Evolutionary conservation across 1,140 invertebrate genomes (phyloP), one percentile per base, ranked within the genome.

Genomic region (Philaenus spumarius): DNA sequence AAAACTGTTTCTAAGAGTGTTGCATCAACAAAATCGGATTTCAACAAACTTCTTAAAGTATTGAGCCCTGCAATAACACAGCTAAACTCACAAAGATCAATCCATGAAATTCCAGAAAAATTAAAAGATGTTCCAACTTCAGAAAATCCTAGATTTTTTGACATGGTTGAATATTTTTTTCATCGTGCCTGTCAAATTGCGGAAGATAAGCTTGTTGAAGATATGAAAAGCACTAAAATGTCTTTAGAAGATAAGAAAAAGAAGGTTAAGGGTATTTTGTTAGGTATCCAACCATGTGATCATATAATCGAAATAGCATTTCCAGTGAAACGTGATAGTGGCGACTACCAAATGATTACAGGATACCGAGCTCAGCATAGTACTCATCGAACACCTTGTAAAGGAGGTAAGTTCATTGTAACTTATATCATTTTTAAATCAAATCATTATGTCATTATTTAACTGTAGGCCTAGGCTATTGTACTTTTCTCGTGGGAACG

Each of bases 321-420:
- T 73, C 97, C 97, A 0, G 77, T 99, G 43, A 86, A 89, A 72
- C 84, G 93, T 62, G 97, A 99, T 72, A 93, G 91, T 67, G 97
- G 96, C 1, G 86, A 92, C 69, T 97, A 94, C 71, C 94, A 98
- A 72, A 95, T 98, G 81, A 95, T 99, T 65, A 90, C 89, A 59
- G 97, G 93, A 1, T 99, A 96, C 77, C 80, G 97, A 64, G 95
- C 96, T 23, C 97, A 98, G 72, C 97, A 99, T 77, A 96, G 93
- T 67, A 93, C 93, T 47, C 96, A 99, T 76, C 83, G 95, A 70
- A 91, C 87, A 40, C 96, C 96, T 19, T 95, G 90, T 69, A 98
- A 98, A 86, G 95, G 96, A 86, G 95, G 95, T 95, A 77, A 75
- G 71, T 71, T 57, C 45, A 46, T 15, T 43, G n/a, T 37, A n/a